Evolutionary conservation across 2,113 vertebrate genomes (phyloP).

Genomic region (Uria lomvia): DNA sequence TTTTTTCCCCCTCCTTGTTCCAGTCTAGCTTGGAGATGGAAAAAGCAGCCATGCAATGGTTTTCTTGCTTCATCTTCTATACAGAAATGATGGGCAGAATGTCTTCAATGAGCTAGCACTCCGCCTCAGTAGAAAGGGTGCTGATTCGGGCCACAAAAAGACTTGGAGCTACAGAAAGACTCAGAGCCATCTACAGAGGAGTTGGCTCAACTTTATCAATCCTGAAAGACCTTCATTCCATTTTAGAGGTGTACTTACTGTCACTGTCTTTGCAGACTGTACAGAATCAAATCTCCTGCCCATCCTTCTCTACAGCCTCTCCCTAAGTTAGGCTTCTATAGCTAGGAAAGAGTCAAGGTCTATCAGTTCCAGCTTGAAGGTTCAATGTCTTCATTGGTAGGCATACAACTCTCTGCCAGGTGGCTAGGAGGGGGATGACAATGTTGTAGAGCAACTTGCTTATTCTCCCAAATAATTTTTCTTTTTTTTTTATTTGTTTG

Average conservation of each 20-base stretch:
- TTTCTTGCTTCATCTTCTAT: not conserved
- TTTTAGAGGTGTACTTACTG: not conserved
- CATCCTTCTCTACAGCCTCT: not conserved
- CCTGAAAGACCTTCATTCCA: not conserved
- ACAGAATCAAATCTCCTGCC: not conserved
- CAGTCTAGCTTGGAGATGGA: not conserved
- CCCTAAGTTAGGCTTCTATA: not conserved
- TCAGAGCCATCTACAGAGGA: not conserved
- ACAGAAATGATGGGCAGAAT: not conserved
- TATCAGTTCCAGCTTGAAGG: not conserved
- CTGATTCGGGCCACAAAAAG: not conserved
- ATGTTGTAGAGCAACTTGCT: not conserved
- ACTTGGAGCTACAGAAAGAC: not conserved
- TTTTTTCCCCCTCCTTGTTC: not conserved
- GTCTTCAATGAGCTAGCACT: not conserved
- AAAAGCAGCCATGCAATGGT: not conserved
- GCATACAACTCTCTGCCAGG: not conserved
- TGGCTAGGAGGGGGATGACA: not conserved
- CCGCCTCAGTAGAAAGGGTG: not conserved
- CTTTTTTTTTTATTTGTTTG: not conserved
- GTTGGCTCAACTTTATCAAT: not conserved
- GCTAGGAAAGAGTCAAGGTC: not conserved
- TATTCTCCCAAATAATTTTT: not conserved
- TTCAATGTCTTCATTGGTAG: accelerated
- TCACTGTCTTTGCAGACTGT: not conserved